Conservation (phyloP, 2,113 vertebrate genomes). For the Centropristis striata region DNA sequence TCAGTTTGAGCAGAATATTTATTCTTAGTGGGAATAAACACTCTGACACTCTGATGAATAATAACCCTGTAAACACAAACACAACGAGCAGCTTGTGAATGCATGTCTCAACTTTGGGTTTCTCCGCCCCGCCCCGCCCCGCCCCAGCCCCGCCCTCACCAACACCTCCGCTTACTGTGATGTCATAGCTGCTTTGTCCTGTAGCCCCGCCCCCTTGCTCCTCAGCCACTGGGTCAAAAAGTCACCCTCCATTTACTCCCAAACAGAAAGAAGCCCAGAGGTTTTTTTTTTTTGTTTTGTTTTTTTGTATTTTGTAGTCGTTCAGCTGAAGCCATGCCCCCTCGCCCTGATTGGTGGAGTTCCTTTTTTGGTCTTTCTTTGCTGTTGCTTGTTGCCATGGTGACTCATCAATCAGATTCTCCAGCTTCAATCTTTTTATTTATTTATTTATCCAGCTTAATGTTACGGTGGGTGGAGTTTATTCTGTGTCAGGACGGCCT, state of each 20-base stretch:
- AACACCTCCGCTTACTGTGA: conserved; percentile 86
- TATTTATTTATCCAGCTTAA: neutral
- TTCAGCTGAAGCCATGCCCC: conserved; percentile 23
- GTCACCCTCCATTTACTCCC: conserved; percentile 15
- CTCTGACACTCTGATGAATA: conserved; percentile 61
- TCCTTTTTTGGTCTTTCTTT: neutral
- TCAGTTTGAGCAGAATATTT: conserved; percentile 76
- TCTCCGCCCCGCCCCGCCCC: conserved; percentile 77
- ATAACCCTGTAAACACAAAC: conserved; percentile 82
- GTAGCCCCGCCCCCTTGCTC: conserved; percentile 62
- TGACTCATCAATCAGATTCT: conserved; percentile 18
- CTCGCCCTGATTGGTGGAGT: conserved; percentile 34
- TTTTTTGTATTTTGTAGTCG: conserved; percentile 41
- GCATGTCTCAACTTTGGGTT: conserved; percentile 85
- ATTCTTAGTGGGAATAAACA: conserved; percentile 65
- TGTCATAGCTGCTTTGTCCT: conserved; percentile 90
- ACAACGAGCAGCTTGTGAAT: conserved; percentile 90
- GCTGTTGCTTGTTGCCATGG: conserved; percentile 26
- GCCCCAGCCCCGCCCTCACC: conserved; percentile 42
- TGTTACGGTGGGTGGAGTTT: conserved; percentile 17
- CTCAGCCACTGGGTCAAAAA: conserved; percentile 5
- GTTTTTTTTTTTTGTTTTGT: conserved; percentile 13
- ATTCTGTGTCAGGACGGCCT: neutral
- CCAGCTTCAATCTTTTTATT: neutral
- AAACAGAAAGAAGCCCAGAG: neutral